A percentile compares a stretch with the other conserved stretches of the same genome.
Conservation (phyloP, 2,797 vertebrate species). For the Platyrinchus mystaceus region DNA sequence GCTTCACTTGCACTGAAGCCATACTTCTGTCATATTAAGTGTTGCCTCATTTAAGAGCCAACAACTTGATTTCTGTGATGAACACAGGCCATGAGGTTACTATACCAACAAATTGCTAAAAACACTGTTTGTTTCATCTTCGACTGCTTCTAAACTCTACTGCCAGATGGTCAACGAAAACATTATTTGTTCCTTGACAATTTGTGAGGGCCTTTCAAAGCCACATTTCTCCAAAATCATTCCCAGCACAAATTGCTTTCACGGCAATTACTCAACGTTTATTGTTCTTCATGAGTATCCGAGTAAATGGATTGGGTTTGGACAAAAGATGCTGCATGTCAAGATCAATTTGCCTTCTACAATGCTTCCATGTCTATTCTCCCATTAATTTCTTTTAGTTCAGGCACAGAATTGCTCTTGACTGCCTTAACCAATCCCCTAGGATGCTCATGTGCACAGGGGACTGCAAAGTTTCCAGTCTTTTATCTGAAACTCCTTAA, state of each 20-base stretch:
- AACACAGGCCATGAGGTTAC: neutral
- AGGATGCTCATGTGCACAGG: neutral
- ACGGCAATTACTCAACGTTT: neutral
- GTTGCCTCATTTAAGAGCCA: neutral
- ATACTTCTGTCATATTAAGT: neutral
- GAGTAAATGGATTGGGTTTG: neutral
- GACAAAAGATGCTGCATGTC: constrained; percentile 1
- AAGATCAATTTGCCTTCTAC: constrained; percentile 9
- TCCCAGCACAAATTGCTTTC: neutral
- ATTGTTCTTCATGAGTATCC: neutral
- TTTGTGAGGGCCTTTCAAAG: neutral
- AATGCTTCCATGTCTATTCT: neutral
- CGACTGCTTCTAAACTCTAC: neutral
- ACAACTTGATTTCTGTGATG: neutral
- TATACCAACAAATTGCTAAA: neutral
- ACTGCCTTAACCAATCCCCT: constrained; percentile 25
- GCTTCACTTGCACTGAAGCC: neutral
- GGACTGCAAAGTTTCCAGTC: neutral
- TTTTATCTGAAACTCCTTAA: constrained; percentile 30
- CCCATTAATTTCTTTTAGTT: constrained; percentile 33
- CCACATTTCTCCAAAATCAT: neutral
- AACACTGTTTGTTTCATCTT: neutral
- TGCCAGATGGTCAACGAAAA: neutral
- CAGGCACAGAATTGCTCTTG: neutral
- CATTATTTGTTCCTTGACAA: neutral